Evolutionary conservation across 2,113 vertebrate species (phyloP).

Genomic region (Phyllopteryx taeniolatus): DNA sequence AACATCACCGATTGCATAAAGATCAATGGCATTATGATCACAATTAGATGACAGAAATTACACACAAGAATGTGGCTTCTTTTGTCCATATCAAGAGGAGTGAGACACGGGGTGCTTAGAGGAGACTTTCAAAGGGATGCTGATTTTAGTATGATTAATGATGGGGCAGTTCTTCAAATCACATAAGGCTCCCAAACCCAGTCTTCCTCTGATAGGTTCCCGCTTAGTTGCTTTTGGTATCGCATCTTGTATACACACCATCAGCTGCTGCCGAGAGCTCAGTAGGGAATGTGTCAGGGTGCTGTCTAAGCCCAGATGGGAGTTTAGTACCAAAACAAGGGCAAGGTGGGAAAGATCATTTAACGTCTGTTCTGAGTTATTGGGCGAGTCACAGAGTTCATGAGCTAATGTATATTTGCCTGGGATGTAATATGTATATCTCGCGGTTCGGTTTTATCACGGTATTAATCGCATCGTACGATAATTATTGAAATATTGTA

Average conservation of each 20-base stretch:
- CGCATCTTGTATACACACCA: slow-evolving; percentile 34
- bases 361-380: not conserved
- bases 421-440: no score
- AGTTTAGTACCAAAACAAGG: slow-evolving; percentile 15
- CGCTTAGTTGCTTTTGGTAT: slow-evolving; percentile 52
- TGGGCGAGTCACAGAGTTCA: not conserved
- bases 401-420: no score
- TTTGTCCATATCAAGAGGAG: slow-evolving; percentile 70
- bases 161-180: slow-evolving; percentile 61
- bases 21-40: slow-evolving; percentile 40
- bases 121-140: no score
- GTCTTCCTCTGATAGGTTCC: slow-evolving; percentile 49
- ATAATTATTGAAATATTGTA: no score
- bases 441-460: no score
- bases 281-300: slow-evolving; percentile 18
- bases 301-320: slow-evolving; percentile 29
- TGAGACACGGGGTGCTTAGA: slow-evolving; percentile 49
- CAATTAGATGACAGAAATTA: slow-evolving; percentile 49
- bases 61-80: slow-evolving; percentile 52
- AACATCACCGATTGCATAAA: no score
- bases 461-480: no score
- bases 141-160: slow-evolving; percentile 73
- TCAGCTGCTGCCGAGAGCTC: slow-evolving; percentile 42
- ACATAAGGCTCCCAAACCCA: slow-evolving; percentile 56
- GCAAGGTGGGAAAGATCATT: no score